Evolutionary conservation across 2,797 vertebrate species (phyloP).

Genomic region (Ambastaia sidthimunki): DNA sequence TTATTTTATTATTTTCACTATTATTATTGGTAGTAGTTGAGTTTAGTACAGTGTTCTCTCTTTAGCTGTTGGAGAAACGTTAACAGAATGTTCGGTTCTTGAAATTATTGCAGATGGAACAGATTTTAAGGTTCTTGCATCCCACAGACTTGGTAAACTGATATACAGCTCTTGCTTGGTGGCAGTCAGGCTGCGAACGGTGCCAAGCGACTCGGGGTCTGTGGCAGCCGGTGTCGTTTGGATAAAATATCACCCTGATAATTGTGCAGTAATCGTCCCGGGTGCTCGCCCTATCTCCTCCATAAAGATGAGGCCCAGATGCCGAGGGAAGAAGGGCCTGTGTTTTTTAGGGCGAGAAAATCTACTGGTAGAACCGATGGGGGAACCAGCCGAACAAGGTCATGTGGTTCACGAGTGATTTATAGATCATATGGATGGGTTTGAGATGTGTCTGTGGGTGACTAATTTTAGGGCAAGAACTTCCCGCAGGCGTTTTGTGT

Average conservation of each 20-base stretch:
- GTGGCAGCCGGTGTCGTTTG: conserved; percentile 68
- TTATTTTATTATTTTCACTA: too few relatives aligned
- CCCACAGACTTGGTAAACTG: conserved; percentile 68
- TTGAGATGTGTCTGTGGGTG: conserved; percentile 56
- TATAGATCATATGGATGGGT: conserved; percentile 50
- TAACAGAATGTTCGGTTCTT: not conserved
- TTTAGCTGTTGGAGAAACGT: too few relatives aligned
- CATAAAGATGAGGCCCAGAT: conserved; percentile 67
- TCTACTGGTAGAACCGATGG: conserved; percentile 20
- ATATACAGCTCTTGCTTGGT: conserved; percentile 60
- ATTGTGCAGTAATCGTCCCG: conserved; percentile 76
- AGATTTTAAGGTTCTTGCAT: not conserved
- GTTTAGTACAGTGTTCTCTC: too few relatives aligned
- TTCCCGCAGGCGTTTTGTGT: conserved; percentile 42
- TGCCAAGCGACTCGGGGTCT: conserved; percentile 71
- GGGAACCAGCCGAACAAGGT: conserved; percentile 38
- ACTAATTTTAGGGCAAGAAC: conserved; percentile 50
- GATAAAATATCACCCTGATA: conserved; percentile 76
- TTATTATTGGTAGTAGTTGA: too few relatives aligned
- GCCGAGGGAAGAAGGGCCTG: not conserved
- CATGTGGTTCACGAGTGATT: conserved; percentile 43
- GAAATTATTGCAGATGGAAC: not conserved
- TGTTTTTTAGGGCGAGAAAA: conserved; percentile 30
- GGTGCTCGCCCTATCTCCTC: conserved; percentile 62
- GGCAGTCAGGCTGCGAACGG: conserved; percentile 68